Evolutionary conservation across 2,888 invertebrate genomes (phyloP), one percentile per base, ranked within the genome.

Genomic region (Lochmaea capreae): DNA sequence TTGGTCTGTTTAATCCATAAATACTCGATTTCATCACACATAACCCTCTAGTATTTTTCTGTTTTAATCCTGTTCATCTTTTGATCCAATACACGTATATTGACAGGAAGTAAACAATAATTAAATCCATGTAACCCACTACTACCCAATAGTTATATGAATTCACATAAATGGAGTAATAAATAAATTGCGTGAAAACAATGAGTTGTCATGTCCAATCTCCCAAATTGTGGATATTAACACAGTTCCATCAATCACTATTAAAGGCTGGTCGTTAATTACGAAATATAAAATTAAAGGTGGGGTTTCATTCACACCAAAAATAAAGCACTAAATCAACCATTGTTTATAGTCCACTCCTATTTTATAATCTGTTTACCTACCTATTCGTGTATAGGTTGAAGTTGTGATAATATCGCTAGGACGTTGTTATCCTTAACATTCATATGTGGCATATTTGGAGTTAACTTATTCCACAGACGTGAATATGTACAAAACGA

Each of bases 131-230:
- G 4, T 61, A 61, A 61, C 33, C 39, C 39, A 39, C n/a, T 18
- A 61, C n/a, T 61, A 39, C 16, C 2, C n/a, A 33, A 61, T 61
- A 39, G 1, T n/a, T n/a, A 39, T 16, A 33, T n/a, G 33, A 39
- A 33, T 61, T 52, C 62, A 71, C 42, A 62, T 43, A 63, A 62
- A 74, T 59, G 58, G 65, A 67, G 54, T 74, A 58, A 71, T 74
- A 67, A 71, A 74, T 74, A 67, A 74, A 66, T 67, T 61, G 52
- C 54, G 33, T n/a, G 61, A 58, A 71, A 71, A 71, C 74, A 71
- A 71, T 74, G 65, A 67, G 62, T 57, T 71, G 74, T 22, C 63
- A 61, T 54, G 67, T 57, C 66, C 74, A 74, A 74, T 74, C 57
- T 39, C 54, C 62, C 46, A 71, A 74, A 74, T 67, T 33, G 49